Evolutionary conservation across 2,797 vertebrate species (phyloP), one percentile per base, ranked within the genome.

Genomic region (Sarcophilus harrisii): DNA sequence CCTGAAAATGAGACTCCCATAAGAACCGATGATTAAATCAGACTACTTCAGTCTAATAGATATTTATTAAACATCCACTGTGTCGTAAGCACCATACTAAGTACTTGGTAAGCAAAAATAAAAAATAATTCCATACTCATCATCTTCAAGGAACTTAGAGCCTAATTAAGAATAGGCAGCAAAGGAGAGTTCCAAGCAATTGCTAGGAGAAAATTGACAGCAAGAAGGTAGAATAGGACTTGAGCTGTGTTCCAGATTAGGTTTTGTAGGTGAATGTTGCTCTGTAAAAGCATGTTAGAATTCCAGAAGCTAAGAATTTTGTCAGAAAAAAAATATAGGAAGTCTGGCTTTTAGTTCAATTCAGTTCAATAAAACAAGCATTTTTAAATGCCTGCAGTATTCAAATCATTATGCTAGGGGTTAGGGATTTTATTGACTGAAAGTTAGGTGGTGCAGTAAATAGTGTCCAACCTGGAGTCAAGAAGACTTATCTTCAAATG

Each of bases 101-200:
- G 73, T 45, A 87, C 73, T n/a, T 87, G 73, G 38, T 87, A 87
- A 87, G 45, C 73, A 87, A 27, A 87, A 87, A 87, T 87, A 38
- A 49, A 87, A 87, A 87, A 87, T 87, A 87, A 27, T 30, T 30
- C 3, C 9, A 9, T 45, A 38, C 66, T 87, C 38, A 57, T 57
- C 57, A 45, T n/a, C 38, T 81, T 87, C 38, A 87, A 27, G 73
- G 38, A 49, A 38, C 73, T 87, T 45, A 49, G 38, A 87, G 87
- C 24, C 73, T 0, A 0, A 59, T 0, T 0, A 0, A 95, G 32
- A 24, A 59, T 28, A n/a, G 93, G 91, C 45, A 49, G 38, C 38
- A 87, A 87, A 87, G 73, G 24, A 49, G 73, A 87, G 38, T 9
- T 38, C 73, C 73, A 81, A 45, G 38, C 38, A 81, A 81, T 9